Evolutionary conservation across 2,113 vertebrate genomes (phyloP), one percentile per base, ranked within the genome.

Genomic region (Gymnarchus niloticus): DNA sequence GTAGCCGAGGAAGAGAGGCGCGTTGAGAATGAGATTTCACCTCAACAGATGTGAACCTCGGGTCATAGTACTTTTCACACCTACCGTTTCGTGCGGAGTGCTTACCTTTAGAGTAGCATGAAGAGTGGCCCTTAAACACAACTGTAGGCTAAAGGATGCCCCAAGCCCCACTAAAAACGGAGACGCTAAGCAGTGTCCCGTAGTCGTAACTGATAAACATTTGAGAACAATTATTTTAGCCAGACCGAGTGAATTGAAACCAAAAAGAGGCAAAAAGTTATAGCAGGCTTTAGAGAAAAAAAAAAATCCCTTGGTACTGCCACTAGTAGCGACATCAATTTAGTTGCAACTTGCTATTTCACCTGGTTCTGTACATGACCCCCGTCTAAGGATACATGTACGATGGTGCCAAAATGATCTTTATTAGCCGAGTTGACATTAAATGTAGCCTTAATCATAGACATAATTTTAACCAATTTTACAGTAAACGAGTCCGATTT

Each of bases 31-130:
- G 21, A 23, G 56, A 28, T 83, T 81, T 21, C 80, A 61, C 3
- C 37, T 87, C 85, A 85, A 56, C 88, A 89, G 28, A 89, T 87
- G 86, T 83, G 57, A 89, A 54, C 73, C 37, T 7, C n/a, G 25
- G 44, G 77, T 83, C 84, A 73, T 46, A 49, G 61, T 57, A 14
- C 73, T 59, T 83, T 59, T 44, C 37, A 14, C 23, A 73, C 46
- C 83, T 84, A 84, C 83, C 61, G 61, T 76, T 65, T 84, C 61
- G 33, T 41, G 33, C 25, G 54, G 65, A 54, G n/a, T 21, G 52
- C 80, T 83, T 83, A 59, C 78, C 52, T 46, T 59, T 83, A 73
- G 51, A 54, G 41, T 69, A n/a, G 8, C 21, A 28, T 21, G 81
- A 85, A 81, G 57, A 52, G 21, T 1, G 9, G 12, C 48, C 73